phyloP scores from a whole-genome alignment of 1,140 invertebrate genomes.

The Drosophila asahinai region DNA sequence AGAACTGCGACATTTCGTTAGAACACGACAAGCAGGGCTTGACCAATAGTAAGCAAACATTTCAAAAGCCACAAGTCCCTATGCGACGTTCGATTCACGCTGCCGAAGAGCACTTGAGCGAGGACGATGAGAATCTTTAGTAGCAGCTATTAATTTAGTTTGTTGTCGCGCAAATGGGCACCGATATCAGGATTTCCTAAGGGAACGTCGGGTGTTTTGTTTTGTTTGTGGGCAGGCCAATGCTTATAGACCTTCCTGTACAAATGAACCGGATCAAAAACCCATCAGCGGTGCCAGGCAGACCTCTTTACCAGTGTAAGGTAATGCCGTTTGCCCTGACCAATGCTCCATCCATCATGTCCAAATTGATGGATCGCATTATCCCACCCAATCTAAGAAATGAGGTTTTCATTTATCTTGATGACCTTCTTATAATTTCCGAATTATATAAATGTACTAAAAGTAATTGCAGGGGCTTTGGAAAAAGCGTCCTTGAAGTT shows the following conservation, averaged over 20 bases:
- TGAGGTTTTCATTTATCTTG: too few relatives aligned
- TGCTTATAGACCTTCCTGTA: not conserved
- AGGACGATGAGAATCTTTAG: not conserved
- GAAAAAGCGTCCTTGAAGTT: too few relatives aligned
- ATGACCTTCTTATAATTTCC: too few relatives aligned
- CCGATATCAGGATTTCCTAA: not conserved
- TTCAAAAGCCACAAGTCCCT: not conserved
- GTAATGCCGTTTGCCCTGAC: too few relatives aligned
- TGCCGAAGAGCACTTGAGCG: not conserved
- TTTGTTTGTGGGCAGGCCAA: slow-evolving; percentile 1
- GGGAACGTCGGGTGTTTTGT: slow-evolving; percentile 1
- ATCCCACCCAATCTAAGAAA: too few relatives aligned
- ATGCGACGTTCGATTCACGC: not conserved
- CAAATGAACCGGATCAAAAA: too few relatives aligned
- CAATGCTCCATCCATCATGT: too few relatives aligned
- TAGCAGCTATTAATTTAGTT: not conserved
- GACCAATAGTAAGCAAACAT: not conserved
- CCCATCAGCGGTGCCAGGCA: too few relatives aligned
- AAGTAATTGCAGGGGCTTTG: too few relatives aligned
- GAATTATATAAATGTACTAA: too few relatives aligned
- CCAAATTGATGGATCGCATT: too few relatives aligned
- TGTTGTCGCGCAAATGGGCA: not conserved
- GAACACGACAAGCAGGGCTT: not conserved
- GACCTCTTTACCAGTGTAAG: too few relatives aligned
- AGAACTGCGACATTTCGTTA: not conserved